Conservation (phyloP, 2,113 vertebrate species). For the Leptodactylus fuscus region DNA sequence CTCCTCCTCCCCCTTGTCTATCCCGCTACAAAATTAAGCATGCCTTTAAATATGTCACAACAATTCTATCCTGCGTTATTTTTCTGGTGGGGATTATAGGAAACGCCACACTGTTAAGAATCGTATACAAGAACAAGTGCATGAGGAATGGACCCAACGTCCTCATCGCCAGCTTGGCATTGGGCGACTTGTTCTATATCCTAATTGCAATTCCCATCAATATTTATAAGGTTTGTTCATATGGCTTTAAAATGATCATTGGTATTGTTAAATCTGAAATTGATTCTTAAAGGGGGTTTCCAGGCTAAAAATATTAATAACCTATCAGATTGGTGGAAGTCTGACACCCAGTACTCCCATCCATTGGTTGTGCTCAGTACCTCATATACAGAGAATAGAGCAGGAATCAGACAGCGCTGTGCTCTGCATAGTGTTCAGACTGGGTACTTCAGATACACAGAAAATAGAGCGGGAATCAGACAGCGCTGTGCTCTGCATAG, state of each 20-base stretch:
- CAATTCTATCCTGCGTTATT: constrained; percentile 86
- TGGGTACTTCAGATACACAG: no score
- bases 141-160: constrained; percentile 92
- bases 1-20: constrained; percentile 76
- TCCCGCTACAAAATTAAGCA: constrained; percentile 81
- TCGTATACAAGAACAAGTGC: constrained; percentile 93
- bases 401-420: no score
- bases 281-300: no score
- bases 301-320: no score
- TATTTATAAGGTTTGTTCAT: constrained; percentile 81
- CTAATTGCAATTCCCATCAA: constrained; percentile 89
- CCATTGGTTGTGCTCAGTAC: no score
- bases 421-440: no score
- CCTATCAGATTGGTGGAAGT: no score
- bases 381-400: no score
- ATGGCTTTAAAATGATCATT: neutral
- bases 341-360: no score
- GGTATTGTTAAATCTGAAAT: neutral
- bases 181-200: constrained; percentile 90
- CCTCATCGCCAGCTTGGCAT: constrained; percentile 87
- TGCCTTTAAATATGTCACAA: constrained; percentile 89
- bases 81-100: constrained; percentile 89
- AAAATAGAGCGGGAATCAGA: no score
- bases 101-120: constrained; percentile 87
- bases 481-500: no score